Evolutionary conservation across 2,888 invertebrate species (phyloP).

Genomic region (Azorinus chamasolen): DNA sequence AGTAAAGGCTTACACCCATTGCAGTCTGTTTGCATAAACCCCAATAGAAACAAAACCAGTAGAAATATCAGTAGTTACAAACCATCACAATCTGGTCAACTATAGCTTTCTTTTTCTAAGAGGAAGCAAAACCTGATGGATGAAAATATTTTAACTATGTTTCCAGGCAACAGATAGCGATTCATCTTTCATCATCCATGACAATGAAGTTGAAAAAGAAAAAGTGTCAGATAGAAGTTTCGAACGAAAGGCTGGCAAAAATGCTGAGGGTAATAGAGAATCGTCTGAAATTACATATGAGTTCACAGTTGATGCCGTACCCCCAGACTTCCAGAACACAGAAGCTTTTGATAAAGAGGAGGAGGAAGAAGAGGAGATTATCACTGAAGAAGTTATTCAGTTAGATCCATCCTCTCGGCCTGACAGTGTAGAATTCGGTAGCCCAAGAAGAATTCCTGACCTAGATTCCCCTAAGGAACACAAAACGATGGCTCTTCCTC

Average conservation of each 20-base stretch:
- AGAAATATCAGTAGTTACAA: too few species aligned
- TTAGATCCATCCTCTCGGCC: neutral
- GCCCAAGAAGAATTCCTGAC: constrained; percentile 65
- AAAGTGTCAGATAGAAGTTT: neutral
- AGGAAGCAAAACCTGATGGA: too few species aligned
- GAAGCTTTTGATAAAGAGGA: constrained; percentile 34
- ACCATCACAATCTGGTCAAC: too few species aligned
- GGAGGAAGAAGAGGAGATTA: constrained; percentile 61
- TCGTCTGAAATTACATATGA: constrained; percentile 72
- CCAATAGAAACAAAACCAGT: too few species aligned
- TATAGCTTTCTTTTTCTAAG: too few species aligned
- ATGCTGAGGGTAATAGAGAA: constrained; percentile 46
- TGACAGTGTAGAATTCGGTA: constrained; percentile 15
- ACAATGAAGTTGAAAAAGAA: constrained; percentile 16
- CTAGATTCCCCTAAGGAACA: constrained; percentile 63
- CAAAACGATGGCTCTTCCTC: constrained; percentile 30
- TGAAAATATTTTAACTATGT: too few species aligned
- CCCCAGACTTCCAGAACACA: constrained; percentile 60
- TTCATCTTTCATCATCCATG: constrained; percentile 49
- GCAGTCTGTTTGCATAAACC: too few species aligned
- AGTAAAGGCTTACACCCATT: too few species aligned
- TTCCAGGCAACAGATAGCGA: constrained; percentile 45
- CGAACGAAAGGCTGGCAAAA: neutral
- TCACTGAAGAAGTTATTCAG: constrained; percentile 18
- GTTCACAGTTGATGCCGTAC: constrained; percentile 66